Conservation (phyloP, 2,797 vertebrate genomes). For the Neoniphon sammara region DNA sequence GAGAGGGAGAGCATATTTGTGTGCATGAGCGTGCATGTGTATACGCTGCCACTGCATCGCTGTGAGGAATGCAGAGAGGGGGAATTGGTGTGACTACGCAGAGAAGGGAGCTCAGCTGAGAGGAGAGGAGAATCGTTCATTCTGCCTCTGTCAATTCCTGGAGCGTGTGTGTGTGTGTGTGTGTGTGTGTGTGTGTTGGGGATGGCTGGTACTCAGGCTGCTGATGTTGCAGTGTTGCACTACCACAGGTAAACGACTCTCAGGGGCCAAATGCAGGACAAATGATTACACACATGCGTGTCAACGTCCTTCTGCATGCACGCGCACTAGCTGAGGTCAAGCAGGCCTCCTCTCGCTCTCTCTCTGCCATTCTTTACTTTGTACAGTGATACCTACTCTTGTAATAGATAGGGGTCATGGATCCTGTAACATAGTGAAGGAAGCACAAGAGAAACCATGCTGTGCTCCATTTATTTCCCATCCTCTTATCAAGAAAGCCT, state of each 20-base stretch:
- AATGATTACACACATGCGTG: conserved; percentile 60
- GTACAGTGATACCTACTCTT: conserved; percentile 63
- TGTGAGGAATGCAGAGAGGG: conserved; percentile 67
- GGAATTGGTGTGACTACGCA: conserved; percentile 73
- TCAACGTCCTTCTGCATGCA: conserved; percentile 18
- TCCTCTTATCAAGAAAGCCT: neutral
- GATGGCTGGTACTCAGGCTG: conserved; percentile 54
- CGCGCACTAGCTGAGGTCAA: conserved; percentile 54
- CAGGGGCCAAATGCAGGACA: conserved; percentile 56
- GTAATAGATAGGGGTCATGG: conserved; percentile 71
- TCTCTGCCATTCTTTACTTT: conserved; percentile 48
- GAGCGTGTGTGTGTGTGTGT: conserved; percentile 28
- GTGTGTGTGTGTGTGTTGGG: conserved; percentile 36
- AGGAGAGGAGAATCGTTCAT: conserved; percentile 61
- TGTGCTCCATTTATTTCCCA: conserved; percentile 37
- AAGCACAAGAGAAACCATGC: conserved; percentile 41
- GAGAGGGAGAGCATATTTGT: conserved; percentile 26
- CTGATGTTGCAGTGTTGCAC: conserved; percentile 73
- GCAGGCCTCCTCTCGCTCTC: conserved; percentile 43
- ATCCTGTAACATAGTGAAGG: conserved; percentile 53
- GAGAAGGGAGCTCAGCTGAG: conserved; percentile 56
- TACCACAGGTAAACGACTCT: conserved; percentile 69
- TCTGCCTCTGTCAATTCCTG: conserved; percentile 54
- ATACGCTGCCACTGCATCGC: conserved; percentile 56
- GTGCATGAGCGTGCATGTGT: conserved; percentile 2